phyloP scores from a whole-genome alignment of 2,797 vertebrate species.

The Danionella dracula region DNA sequence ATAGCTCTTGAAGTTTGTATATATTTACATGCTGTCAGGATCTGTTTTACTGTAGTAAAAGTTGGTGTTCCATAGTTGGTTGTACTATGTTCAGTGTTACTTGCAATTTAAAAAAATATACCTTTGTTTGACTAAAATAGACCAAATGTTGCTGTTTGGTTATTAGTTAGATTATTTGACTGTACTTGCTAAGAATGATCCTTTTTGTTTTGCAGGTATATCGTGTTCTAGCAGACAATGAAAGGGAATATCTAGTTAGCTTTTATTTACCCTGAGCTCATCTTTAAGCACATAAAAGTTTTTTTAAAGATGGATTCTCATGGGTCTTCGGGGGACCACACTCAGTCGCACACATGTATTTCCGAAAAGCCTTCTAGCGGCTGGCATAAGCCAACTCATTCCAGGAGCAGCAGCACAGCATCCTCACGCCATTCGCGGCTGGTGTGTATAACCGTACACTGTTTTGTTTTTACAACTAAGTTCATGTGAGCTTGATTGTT shows the following conservation, averaged over 20 bases:
- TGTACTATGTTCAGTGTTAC: too few relatives aligned
- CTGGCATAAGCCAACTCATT: conserved; percentile 68
- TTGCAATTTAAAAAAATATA: too few relatives aligned
- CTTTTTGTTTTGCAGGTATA: conserved; percentile 21
- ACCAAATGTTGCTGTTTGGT: too few relatives aligned
- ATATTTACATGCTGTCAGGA: too few relatives aligned
- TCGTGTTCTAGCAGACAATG: conserved; percentile 22
- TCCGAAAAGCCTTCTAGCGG: conserved; percentile 70
- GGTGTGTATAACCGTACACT: conserved; percentile 57
- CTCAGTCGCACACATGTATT: conserved; percentile 69
- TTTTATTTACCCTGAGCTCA: too few relatives aligned
- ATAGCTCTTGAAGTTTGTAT: too few relatives aligned
- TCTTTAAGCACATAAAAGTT: too few relatives aligned
- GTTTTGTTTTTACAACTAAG: not conserved
- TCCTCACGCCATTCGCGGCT: conserved; percentile 81
- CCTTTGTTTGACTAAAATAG: too few relatives aligned
- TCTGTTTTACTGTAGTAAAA: too few relatives aligned
- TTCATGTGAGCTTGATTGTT: not conserved
- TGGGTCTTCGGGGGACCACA: conserved; percentile 54
- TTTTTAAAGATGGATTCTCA: conserved; percentile 57
- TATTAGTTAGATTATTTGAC: too few relatives aligned
- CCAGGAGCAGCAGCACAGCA: conserved; percentile 79
- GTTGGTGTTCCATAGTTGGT: too few relatives aligned
- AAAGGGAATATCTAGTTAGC: conserved; percentile 35
- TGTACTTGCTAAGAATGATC: too few relatives aligned